Evolutionary conservation across 2,888 invertebrate genomes (phyloP).

Genomic region (Cephonodes hylas): DNA sequence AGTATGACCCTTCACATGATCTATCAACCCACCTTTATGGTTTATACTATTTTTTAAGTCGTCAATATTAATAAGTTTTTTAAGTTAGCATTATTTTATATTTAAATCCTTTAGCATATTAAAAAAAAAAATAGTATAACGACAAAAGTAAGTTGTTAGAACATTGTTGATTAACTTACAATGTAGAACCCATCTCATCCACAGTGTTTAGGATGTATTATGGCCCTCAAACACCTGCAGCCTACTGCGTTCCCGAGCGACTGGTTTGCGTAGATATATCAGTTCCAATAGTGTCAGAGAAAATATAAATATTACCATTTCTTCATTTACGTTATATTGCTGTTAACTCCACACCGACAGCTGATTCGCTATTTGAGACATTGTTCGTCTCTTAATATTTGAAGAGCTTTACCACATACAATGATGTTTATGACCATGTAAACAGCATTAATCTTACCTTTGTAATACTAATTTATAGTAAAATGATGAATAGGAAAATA

Average conservation of each 20-base stretch:
- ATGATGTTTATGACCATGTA: not conserved
- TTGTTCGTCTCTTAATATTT: not conserved
- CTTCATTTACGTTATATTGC: slow-evolving; percentile 20
- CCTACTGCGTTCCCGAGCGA: slow-evolving; percentile 31
- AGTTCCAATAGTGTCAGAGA: slow-evolving; percentile 33
- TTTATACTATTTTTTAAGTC: not conserved
- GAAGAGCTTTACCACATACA: not conserved
- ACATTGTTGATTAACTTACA: slow-evolving; percentile 44
- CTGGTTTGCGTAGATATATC: slow-evolving; percentile 27
- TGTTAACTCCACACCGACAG: slow-evolving; percentile 6
- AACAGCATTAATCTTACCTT: slow-evolving; percentile 13
- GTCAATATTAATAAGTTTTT: not conserved
- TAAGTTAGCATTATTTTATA: no score
- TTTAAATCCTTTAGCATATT: no score
- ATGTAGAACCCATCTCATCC: slow-evolving; percentile 23
- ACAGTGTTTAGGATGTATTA: slow-evolving; percentile 22
- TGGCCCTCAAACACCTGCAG: slow-evolving; percentile 29
- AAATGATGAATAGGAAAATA: not conserved
- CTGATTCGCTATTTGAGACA: not conserved
- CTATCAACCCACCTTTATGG: slow-evolving; percentile 33
- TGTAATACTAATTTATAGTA: not conserved
- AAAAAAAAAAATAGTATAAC: not conserved
- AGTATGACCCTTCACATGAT: slow-evolving; percentile 29
- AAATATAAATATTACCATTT: slow-evolving; percentile 11
- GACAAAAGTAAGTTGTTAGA: not conserved